Conservation (phyloP, 2,888 invertebrate species). For the Lithophane leautieri region DNA sequence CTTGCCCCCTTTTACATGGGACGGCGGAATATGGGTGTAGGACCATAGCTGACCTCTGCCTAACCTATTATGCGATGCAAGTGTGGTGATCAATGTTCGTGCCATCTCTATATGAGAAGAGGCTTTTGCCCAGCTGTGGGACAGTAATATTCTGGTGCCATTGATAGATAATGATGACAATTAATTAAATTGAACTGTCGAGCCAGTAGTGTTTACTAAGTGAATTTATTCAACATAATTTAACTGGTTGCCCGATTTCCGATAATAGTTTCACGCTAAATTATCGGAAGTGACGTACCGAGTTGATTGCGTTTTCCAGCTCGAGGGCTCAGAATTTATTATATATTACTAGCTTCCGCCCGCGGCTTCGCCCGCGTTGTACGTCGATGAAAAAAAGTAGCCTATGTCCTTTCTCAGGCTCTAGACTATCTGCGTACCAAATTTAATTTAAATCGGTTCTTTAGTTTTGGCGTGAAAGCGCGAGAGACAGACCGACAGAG, state of each 20-base stretch:
- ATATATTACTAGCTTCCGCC: too few relatives aligned
- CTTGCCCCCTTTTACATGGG: background rate
- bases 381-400: too few relatives aligned
- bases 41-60: background rate
- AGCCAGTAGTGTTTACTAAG: background rate
- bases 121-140: background rate
- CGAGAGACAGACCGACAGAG: too few relatives aligned
- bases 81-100: background rate
- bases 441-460: too few relatives aligned
- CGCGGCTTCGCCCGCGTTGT: too few relatives aligned
- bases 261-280: background rate
- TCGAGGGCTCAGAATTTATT: background rate
- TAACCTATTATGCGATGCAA: background rate
- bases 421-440: too few relatives aligned
- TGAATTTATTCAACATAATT: background rate
- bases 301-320: conserved; percentile 7
- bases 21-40: background rate
- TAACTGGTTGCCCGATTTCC: background rate
- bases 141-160: background rate
- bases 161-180: background rate
- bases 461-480: too few relatives aligned
- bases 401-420: too few relatives aligned
- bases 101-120: too few relatives aligned
- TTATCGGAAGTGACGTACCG: background rate
- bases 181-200: background rate